Conservation (phyloP, 1,140 invertebrate genomes). For the Adelges cooleyi region DNA sequence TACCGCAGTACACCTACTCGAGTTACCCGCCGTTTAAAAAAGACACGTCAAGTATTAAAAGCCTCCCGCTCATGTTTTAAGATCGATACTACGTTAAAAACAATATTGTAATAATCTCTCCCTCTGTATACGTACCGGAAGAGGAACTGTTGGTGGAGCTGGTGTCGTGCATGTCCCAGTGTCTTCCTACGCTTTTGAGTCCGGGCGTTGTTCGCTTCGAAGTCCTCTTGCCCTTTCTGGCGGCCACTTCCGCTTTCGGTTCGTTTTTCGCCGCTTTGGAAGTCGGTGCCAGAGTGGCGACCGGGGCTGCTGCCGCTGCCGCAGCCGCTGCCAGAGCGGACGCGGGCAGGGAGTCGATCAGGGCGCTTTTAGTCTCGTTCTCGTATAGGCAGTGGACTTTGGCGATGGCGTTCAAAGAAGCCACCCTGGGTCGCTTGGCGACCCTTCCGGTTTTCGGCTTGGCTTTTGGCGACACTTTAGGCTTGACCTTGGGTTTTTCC, state of each 20-base stretch:
- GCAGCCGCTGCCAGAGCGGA: background rate
- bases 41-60: no score
- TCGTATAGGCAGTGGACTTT: conserved; percentile 86
- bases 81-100: no score
- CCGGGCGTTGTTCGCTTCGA: conserved; percentile 57
- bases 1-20: no score
- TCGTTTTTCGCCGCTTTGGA: conserved; percentile 21
- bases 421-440: conserved; percentile 68
- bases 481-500: conserved; percentile 11
- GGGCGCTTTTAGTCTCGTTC: conserved; percentile 52
- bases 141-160: conserved; percentile 45
- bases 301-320: background rate
- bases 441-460: conserved; percentile 39
- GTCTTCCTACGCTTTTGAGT: conserved; percentile 61
- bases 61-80: no score
- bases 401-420: conserved; percentile 77
- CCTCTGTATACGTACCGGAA: conserved; percentile 35
- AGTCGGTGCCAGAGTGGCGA: background rate
- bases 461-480: background rate
- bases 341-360: conserved; percentile 23
- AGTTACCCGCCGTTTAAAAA: no score
- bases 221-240: conserved; percentile 40
- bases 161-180: conserved; percentile 61
- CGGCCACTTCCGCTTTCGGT: conserved; percentile 38
- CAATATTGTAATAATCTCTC: no score